Conservation (phyloP, 2,888 invertebrate genomes). For the Synergus japonicus region DNA sequence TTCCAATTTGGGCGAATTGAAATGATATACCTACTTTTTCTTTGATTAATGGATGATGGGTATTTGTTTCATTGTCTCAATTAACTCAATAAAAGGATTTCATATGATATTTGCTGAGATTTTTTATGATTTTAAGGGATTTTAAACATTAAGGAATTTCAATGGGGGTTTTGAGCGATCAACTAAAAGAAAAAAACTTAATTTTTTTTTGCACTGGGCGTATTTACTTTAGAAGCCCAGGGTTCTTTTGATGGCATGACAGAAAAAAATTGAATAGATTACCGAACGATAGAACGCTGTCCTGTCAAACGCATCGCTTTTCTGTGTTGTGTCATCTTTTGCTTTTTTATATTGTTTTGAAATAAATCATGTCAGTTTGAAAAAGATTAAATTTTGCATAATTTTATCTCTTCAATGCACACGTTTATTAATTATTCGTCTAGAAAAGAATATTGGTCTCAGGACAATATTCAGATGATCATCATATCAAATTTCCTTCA, state of each 20-base stretch:
- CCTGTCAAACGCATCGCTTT: slow-evolving; percentile 57
- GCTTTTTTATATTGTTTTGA: slow-evolving; percentile 57
- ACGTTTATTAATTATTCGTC: not conserved
- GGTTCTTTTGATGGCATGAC: slow-evolving; percentile 52
- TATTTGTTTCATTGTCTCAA: not conserved
- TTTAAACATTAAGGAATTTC: too few relatives aligned
- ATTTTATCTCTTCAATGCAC: not conserved
- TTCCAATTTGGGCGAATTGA: slow-evolving; percentile 15
- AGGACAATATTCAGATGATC: not conserved
- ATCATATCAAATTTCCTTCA: too few relatives aligned
- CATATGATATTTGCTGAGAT: too few relatives aligned
- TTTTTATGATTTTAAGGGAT: too few relatives aligned
- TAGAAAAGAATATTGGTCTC: not conserved
- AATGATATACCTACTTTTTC: not conserved
- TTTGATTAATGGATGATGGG: not conserved
- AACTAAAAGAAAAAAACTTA: too few relatives aligned
- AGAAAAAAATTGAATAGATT: slow-evolving; percentile 72
- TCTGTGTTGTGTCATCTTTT: slow-evolving; percentile 51
- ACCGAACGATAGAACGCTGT: slow-evolving; percentile 68
- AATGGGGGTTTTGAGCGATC: too few relatives aligned
- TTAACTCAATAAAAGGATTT: too few relatives aligned
- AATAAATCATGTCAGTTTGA: slow-evolving; percentile 42
- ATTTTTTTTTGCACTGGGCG: slow-evolving; percentile 61
- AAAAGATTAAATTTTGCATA: not conserved
- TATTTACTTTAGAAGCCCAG: slow-evolving; percentile 69